phyloP scores from a whole-genome alignment of 2,888 invertebrate genomes.

The Heliconius erato region DNA sequence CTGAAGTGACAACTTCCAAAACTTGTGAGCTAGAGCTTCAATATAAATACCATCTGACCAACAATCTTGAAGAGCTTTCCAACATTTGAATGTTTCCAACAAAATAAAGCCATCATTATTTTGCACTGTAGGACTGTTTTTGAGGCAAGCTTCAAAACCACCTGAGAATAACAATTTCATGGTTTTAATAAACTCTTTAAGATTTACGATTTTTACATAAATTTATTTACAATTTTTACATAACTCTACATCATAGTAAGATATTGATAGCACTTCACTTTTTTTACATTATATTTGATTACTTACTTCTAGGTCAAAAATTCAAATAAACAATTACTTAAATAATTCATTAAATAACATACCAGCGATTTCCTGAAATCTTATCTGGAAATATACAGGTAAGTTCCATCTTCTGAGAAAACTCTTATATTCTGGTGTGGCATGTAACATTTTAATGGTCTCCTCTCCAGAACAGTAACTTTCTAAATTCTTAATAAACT shows the following conservation, averaged over 20 bases:
- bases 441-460: constrained; percentile 86
- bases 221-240: not conserved
- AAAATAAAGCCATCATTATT: constrained; percentile 76
- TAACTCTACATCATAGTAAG: not conserved
- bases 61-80: constrained; percentile 84
- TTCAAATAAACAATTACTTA: not conserved
- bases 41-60: constrained; percentile 94
- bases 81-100: constrained; percentile 80
- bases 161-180: constrained; percentile 60
- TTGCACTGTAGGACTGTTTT: constrained; percentile 65
- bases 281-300: not conserved
- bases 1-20: constrained; percentile 95
- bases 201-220: not conserved
- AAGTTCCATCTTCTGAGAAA: constrained; percentile 96
- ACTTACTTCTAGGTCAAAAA: not conserved
- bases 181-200: not conserved
- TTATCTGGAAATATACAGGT: constrained; percentile 98
- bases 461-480: constrained; percentile 86
- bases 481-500: constrained; percentile 91
- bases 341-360: constrained; percentile 47
- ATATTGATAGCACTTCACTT: not conserved
- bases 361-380: constrained; percentile 97
- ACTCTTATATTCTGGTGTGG: constrained; percentile 90
- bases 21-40: constrained; percentile 91
- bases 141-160: constrained; percentile 74